Conservation (phyloP, 2,797 vertebrate genomes). For the Chromobotia macracanthus region DNA sequence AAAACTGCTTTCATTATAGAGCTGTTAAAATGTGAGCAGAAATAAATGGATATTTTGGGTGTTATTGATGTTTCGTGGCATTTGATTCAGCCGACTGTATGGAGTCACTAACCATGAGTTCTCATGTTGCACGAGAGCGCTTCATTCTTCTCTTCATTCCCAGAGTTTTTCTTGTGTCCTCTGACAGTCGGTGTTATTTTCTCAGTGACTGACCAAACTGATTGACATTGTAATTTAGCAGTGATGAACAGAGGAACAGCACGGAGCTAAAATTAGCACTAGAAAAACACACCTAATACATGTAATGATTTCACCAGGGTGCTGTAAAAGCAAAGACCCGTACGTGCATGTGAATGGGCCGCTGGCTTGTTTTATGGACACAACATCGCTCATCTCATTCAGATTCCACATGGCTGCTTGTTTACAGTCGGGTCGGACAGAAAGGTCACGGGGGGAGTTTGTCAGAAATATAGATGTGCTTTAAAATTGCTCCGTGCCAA, state of each 20-base stretch:
- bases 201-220: slow-evolving; percentile 44
- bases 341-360: not conserved
- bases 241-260: slow-evolving; percentile 26
- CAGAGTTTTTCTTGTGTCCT: not conserved
- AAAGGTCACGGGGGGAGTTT: slow-evolving; percentile 45
- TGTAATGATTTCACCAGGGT: slow-evolving; percentile 2
- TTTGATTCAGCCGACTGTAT: slow-evolving; percentile 24
- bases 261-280: slow-evolving; percentile 23
- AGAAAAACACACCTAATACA: slow-evolving; percentile 10
- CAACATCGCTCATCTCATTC: not conserved
- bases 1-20: not conserved
- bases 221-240: slow-evolving; percentile 37
- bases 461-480: slow-evolving; percentile 52
- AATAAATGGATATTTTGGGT: slow-evolving; percentile 23
- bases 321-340: not conserved
- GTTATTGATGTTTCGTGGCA: slow-evolving; percentile 28
- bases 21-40: not conserved
- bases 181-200: not conserved
- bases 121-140: not conserved
- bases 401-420: slow-evolving; percentile 22
- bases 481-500: slow-evolving; percentile 35
- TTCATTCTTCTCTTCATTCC: not conserved
- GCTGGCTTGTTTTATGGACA: slow-evolving; percentile 26
- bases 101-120: slow-evolving; percentile 1
- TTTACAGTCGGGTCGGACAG: slow-evolving; percentile 40